These are phyloP conservation scores for Aplochiton taeniatus DNA, from an alignment of 2,797 vertebrate genomes.

Conservation along the genomic window DNA sequence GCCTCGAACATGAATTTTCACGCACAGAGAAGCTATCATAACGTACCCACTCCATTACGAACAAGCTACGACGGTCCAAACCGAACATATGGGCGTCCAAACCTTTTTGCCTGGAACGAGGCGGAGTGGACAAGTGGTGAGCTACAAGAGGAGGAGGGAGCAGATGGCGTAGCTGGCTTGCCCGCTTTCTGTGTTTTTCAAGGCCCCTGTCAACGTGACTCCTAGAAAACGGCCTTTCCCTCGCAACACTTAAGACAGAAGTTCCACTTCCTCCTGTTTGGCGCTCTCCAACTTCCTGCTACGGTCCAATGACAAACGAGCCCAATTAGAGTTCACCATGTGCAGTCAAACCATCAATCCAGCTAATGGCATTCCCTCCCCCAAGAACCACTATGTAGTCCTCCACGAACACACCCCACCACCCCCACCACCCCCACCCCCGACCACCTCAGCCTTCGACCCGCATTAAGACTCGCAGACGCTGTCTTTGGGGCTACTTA, in stretches of 20 bases:
- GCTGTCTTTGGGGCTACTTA: constrained; percentile 56
- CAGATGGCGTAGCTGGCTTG: constrained; percentile 59
- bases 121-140: constrained; percentile 43
- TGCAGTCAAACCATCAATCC: constrained; percentile 68
- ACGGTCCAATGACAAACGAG: constrained; percentile 59
- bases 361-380: constrained; percentile 44
- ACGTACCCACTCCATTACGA: not conserved
- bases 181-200: constrained; percentile 38
- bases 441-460: constrained; percentile 25
- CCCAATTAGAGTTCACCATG: constrained; percentile 59
- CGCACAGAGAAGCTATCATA: constrained; percentile 11
- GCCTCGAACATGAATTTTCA: not conserved
- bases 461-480: constrained; percentile 51
- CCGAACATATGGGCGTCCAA: constrained; percentile 52
- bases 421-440: not conserved
- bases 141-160: constrained; percentile 43
- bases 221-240: constrained; percentile 4
- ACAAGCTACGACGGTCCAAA: constrained; percentile 13
- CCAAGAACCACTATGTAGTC: no score
- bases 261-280: constrained; percentile 15
- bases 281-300: constrained; percentile 32
- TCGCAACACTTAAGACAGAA: not conserved
- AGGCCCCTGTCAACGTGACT: constrained; percentile 31
- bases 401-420: no score
- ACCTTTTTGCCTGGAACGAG: constrained; percentile 37